A percentile compares a stretch with the other conserved stretches of the same genome.
These are phyloP conservation scores for Dipodomys spectabilis DNA, from an alignment of 2,113 vertebrate genomes.

Conservation along the genomic window DNA sequence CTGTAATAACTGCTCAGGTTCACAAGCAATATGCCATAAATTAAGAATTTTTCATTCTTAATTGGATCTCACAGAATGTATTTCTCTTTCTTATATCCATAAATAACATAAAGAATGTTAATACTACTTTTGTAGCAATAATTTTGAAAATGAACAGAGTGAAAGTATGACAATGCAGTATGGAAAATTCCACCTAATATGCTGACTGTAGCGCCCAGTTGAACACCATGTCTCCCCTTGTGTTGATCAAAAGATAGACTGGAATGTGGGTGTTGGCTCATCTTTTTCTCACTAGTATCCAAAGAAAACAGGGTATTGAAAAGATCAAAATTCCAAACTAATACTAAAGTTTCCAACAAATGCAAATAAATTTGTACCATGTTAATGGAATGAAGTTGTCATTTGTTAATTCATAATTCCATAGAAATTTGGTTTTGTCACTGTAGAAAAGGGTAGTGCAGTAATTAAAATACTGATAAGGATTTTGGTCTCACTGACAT, in stretches of 20 bases:
- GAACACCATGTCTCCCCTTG: not conserved
- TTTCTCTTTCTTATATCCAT: not conserved
- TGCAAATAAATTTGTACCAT: not conserved
- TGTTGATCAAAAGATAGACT: too few relatives aligned
- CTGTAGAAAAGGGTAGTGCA: not conserved
- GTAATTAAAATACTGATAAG: too few relatives aligned
- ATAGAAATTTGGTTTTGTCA: not conserved
- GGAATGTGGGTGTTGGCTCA: not conserved
- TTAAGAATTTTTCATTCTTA: slow-evolving; percentile 8
- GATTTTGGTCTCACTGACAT: too few relatives aligned
- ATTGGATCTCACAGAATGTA: not conserved
- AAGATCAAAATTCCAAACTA: not conserved
- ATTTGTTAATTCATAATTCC: too few relatives aligned
- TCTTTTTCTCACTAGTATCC: too few relatives aligned
- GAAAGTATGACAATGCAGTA: not conserved
- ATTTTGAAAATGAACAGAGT: slow-evolving; percentile 28
- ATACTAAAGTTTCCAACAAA: not conserved
- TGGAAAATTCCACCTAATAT: not conserved
- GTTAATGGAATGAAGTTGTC: not conserved
- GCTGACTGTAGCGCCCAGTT: too few relatives aligned
- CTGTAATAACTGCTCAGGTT: not conserved
- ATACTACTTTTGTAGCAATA: not conserved
- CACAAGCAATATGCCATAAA: not conserved
- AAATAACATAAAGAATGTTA: not conserved
- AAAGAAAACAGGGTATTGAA: not conserved